Base-by-base conservation (phyloP, 1,140 invertebrate species). In the Geopemphigus sp. region DNA sequence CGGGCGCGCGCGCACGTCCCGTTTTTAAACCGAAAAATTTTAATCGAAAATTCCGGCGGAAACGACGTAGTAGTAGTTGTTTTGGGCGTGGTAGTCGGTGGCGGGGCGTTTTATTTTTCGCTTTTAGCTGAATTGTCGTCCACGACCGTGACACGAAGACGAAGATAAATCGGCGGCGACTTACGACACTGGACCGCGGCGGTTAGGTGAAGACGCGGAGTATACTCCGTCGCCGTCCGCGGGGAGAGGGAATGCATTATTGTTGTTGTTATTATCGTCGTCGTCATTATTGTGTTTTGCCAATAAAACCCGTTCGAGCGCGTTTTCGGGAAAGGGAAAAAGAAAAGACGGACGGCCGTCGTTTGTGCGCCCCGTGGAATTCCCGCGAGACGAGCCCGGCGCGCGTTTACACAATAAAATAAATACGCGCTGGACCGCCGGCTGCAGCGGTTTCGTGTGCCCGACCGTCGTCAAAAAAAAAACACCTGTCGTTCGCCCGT, bases 241-340 rank as follows among this genome's bases (percentile, higher is more conserved):
- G 32, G 5, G 14, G 10, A 29, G n/a, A 68, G 12, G 32, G 19
- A 32, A 45, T 32, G 5, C n/a, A 66, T 66, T 66, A 66, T 66
- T 68, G 22, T 61, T 61, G 5, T 59, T 61, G 10, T 64, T 32
- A 59, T 59, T 59, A n/a, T n/a, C n/a, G n/a, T n/a, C n/a, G n/a
- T n/a, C n/a, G 11, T 59, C 26, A 29, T 64, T 64, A 39, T 76
- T 76, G 22, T 76, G 56, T 76, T 76, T 76, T 76, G 73, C 54
- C 73, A 76, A 76, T 76, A 76, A 76, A 76, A 76, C 56, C 32
- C 73, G 32, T 76, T 57, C 56, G 32, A 76, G 53, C 45, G 73
- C 24, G 54, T 26, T n/a, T 73, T 50, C 6, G 50, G 1, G n/a
- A 54, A n/a, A 29, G 17, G 32, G 53, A 50, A 12, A 50, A 3